Percentiles rank a stretch among this genome's conserved stretches.
phyloP scores from a whole-genome alignment of 2,113 vertebrate genomes.

The Symphodus melops region DNA sequence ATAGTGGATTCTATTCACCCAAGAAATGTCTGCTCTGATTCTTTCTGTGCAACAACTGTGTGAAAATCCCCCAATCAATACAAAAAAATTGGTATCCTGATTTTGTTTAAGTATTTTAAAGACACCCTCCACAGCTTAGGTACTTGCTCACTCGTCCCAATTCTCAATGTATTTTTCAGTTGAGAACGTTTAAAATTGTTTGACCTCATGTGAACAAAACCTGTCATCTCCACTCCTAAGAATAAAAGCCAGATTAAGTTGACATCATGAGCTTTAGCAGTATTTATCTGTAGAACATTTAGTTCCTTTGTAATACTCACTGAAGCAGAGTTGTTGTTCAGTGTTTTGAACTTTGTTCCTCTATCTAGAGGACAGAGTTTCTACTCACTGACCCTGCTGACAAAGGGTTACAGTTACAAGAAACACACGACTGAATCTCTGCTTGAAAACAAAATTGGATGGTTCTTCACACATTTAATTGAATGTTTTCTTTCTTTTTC shows the following conservation, averaged over 20 bases:
- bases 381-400: conserved; percentile 6
- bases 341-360: conserved; percentile 28
- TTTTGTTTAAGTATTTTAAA: too few species aligned
- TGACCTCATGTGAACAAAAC: too few species aligned
- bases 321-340: not conserved
- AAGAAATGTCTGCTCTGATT: too few species aligned
- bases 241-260: not conserved
- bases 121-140: not conserved
- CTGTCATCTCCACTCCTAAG: not conserved
- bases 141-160: not conserved
- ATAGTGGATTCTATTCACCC: too few species aligned
- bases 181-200: not conserved
- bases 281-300: not conserved
- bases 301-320: not conserved
- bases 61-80: not conserved
- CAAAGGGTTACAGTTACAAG: conserved; percentile 12
- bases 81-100: too few species aligned
- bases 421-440: conserved; percentile 2
- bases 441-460: conserved; percentile 9
- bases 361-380: conserved; percentile 1
- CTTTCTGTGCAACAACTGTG: too few species aligned
- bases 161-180: not conserved
- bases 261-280: not conserved
- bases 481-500: conserved; percentile 24
- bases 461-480: conserved; percentile 19